A percentile compares a stretch with the other conserved stretches of the same genome.
Evolutionary conservation across 2,797 vertebrate genomes (phyloP).

Genomic region (Glyptemys insculpta): DNA sequence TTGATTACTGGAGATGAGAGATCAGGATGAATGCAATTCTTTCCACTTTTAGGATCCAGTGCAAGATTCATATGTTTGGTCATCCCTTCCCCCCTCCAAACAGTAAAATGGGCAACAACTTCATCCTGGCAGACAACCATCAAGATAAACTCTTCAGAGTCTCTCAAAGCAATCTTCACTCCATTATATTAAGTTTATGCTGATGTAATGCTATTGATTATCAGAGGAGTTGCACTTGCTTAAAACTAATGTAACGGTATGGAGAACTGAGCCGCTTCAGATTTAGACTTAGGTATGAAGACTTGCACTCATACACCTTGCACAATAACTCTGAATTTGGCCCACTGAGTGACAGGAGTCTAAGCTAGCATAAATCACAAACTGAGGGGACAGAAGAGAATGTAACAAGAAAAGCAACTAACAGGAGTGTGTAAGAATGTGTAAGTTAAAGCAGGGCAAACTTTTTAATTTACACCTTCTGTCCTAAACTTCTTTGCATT

Average conservation of each 20-base stretch:
- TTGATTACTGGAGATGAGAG: neutral
- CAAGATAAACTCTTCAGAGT: neutral
- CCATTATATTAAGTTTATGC: neutral
- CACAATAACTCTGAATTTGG: neutral
- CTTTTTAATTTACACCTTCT: neutral
- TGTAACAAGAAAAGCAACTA: neutral
- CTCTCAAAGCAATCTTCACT: neutral
- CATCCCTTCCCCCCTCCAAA: neutral
- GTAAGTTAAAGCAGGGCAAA: neutral
- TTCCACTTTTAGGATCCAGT: neutral
- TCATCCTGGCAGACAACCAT: neutral
- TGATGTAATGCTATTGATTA: neutral
- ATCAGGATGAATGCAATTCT: neutral
- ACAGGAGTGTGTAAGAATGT: neutral
- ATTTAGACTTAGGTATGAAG: neutral
- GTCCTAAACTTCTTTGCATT: neutral
- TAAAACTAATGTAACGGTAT: accelerated
- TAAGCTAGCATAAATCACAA: neutral
- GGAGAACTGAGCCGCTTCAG: neutral
- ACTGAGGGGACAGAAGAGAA: neutral
- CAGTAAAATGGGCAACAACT: neutral
- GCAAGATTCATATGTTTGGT: neutral
- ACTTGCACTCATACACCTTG: neutral
- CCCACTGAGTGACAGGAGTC: neutral
- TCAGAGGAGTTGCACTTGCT: neutral